Evolutionary conservation across 1,140 invertebrate genomes (phyloP).

Genomic region (Drosophila trapezifrons): DNA sequence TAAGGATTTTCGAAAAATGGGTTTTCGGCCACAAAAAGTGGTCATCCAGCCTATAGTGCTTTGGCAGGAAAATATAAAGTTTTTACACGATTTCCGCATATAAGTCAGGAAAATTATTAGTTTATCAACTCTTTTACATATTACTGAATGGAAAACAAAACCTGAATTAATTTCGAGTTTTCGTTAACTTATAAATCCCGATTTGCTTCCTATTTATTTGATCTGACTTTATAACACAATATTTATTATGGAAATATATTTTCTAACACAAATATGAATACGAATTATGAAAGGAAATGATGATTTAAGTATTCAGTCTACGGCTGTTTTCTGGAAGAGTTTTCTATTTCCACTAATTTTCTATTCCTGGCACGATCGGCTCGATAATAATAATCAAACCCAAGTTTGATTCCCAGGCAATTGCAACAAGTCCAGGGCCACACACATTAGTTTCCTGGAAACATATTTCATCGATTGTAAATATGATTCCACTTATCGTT

Average conservation of each 20-base stretch:
- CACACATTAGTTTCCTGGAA: conserved; percentile 48
- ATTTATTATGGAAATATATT: background rate
- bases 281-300: background rate
- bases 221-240: background rate
- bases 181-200: background rate
- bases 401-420: conserved; percentile 39
- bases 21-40: too few species aligned
- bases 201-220: background rate
- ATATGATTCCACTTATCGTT: conserved; percentile 55
- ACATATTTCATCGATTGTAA: conserved; percentile 42
- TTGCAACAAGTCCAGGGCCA: conserved; percentile 46
- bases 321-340: background rate
- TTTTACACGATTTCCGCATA: background rate
- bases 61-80: background rate
- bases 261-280: background rate
- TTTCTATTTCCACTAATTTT: conserved; percentile 9
- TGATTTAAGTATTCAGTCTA: conserved; percentile 22
- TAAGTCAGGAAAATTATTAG: background rate
- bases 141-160: background rate
- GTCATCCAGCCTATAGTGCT: too few species aligned
- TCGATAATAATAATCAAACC: conserved; percentile 36
- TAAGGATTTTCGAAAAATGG: too few species aligned
- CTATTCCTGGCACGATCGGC: conserved; percentile 38
- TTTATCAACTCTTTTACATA: background rate
- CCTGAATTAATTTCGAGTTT: background rate